Base-by-base conservation (phyloP, 2,888 invertebrate species). In the Volucella inflata region DNA sequence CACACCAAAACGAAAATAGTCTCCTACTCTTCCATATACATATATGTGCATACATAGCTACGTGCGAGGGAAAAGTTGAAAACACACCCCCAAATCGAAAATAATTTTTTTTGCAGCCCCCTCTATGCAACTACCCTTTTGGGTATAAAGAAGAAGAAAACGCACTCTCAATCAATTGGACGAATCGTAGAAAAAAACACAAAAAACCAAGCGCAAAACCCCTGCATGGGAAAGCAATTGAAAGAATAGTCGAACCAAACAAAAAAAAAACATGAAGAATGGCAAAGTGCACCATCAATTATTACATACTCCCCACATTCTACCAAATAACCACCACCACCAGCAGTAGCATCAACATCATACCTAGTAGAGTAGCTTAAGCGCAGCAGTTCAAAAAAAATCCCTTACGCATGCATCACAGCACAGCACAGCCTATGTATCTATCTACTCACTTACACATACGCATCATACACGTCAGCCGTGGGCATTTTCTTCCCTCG, bases 351-450 rank as follows among this genome's bases (percentile, higher is more conserved):
- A 21, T 4, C 30, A 30, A 30, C 30, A 30, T 6, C 6, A 30
- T 30, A 30, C 30, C 30, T 30, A 30, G 16, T 30, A 30, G 16
- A n/a, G 57, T 8, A 8, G 8, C 59, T 11, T 38, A 53, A 67
- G 81, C 65, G 76, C 76, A 80, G 71, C 60, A 76, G 53, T 62
- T 78, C 70, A 68, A 72, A 60, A 21, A 77, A 72, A 72, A 85
- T 85, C 80, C 85, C 85, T 85, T 81, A 85, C 85, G 85, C 85
- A 85, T 81, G 85, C 85, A 85, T 85, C 46, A 14, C 57, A 59
- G 30, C 76, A 80, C 55, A 67, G 75, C 51, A 74, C 75, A 85
- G 80, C 85, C 85, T 80, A 85, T 80, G 55, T 74, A 82, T 64
- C 44, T 30, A 30, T 30, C 30, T 30, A 71, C 51, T 64, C 71